A percentile compares a stretch with the other conserved stretches of the same genome.
These are phyloP conservation scores for Allolobophora icterica DNA, from an alignment of 2,888 invertebrate genomes.

Conservation along the genomic window DNA sequence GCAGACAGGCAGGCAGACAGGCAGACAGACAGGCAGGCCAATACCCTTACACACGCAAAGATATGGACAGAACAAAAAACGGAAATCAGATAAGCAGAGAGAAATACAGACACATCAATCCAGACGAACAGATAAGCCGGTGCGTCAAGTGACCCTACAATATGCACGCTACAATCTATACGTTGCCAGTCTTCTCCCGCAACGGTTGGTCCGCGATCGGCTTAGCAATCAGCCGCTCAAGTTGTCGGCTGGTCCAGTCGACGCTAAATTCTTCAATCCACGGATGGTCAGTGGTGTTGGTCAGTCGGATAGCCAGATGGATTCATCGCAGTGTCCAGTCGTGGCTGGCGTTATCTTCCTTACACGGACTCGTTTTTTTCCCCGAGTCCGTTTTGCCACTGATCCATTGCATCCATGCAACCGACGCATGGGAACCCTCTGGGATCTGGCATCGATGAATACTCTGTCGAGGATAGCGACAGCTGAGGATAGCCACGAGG, in stretches of 20 bases:
- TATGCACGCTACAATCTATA: not conserved
- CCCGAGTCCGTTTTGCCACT: not conserved
- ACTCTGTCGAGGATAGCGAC: not conserved
- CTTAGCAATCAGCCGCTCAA: not conserved
- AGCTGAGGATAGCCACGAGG: not conserved
- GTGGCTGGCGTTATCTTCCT: not conserved
- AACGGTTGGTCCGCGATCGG: not conserved
- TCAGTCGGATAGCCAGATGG: not conserved
- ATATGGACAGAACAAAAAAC: not conserved
- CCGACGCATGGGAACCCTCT: not conserved
- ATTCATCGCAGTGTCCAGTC: not conserved
- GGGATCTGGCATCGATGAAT: not conserved
- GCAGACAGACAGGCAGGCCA: not conserved
- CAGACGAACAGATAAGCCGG: not conserved
- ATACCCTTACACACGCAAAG: not conserved
- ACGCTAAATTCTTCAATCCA: conserved; percentile 8
- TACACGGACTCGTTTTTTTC: not conserved
- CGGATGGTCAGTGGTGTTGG: not conserved
- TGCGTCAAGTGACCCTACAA: not conserved
- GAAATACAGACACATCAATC: not conserved
- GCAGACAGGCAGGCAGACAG: not conserved
- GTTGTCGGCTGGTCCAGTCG: not conserved
- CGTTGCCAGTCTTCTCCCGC: not conserved
- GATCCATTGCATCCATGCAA: not conserved
- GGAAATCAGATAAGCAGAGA: not conserved